A percentile compares a stretch with the other conserved stretches of the same genome.
Conservation (phyloP, 2,113 vertebrate species). For the Cryptoleucopteryx plumbea region DNA sequence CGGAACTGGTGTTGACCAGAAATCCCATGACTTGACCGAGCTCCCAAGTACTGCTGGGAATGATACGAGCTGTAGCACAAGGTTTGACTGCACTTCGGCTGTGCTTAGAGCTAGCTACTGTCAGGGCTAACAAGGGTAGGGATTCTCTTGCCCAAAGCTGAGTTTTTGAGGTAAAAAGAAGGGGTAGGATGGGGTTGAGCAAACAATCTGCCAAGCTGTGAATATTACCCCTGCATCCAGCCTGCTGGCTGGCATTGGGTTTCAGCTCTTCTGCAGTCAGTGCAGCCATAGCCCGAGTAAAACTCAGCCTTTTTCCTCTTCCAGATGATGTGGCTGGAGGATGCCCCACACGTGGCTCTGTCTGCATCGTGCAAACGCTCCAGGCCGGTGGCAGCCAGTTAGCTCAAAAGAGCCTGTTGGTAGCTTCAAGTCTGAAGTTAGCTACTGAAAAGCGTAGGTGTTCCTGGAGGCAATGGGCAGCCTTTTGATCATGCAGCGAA, state of each 20-base stretch:
- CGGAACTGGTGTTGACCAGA: neutral
- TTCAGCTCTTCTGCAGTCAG: neutral
- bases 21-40: neutral
- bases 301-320: neutral
- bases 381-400: neutral
- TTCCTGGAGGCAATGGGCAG: neutral
- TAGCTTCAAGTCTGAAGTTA: neutral
- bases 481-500: neutral
- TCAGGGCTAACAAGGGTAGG: too few relatives aligned
- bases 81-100: neutral
- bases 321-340: neutral
- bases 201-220: neutral
- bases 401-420: neutral
- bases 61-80: neutral
- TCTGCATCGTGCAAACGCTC: neutral
- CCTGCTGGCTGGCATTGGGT: neutral
- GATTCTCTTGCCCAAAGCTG: neutral
- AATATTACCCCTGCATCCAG: neutral
- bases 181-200: neutral
- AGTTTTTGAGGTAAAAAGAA: neutral
- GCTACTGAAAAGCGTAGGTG: neutral
- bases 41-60: neutral
- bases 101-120: neutral
- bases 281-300: neutral
- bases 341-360: accelerated